Conservation (phyloP, 2,888 invertebrate species). For the Pristionchus mayeri region DNA sequence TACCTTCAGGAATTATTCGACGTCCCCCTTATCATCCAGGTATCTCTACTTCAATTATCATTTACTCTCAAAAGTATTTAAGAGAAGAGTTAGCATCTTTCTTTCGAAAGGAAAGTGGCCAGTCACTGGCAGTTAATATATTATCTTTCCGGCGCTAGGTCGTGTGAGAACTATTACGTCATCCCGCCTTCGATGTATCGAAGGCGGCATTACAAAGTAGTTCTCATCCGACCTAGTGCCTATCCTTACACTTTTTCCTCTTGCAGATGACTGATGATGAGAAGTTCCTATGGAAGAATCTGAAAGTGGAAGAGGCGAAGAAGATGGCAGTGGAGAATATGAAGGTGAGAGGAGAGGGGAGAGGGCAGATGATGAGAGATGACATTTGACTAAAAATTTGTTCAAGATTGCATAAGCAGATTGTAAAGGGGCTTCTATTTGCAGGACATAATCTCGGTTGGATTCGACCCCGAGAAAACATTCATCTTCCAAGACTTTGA, state of each 20-base stretch:
- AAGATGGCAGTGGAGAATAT: conserved; percentile 90
- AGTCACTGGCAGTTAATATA: too few species aligned
- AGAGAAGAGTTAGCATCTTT: too few species aligned
- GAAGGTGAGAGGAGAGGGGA: conserved; percentile 79
- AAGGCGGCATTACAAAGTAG: too few species aligned
- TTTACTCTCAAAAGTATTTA: neutral
- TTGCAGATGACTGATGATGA: conserved; percentile 94
- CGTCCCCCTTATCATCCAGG: conserved; percentile 91
- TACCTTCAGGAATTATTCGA: conserved; percentile 94
- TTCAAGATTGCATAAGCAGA: too few species aligned
- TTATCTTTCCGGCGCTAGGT: too few species aligned
- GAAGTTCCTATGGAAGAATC: conserved; percentile 95
- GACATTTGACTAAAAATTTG: neutral
- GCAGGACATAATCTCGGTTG: conserved; percentile 93
- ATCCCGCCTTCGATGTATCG: too few species aligned
- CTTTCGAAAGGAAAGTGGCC: too few species aligned
- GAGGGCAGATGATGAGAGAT: neutral
- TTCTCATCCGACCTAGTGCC: too few species aligned
- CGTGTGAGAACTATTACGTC: too few species aligned
- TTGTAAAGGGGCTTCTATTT: too few species aligned
- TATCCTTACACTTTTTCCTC: neutral
- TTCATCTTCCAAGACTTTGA: conserved; percentile 96
- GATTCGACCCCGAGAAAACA: conserved; percentile 93
- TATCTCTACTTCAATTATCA: conserved; percentile 45
- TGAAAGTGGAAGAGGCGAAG: conserved; percentile 86